Percentiles rank a stretch among this genome's conserved stretches.
phyloP scores from a whole-genome alignment of 2,113 vertebrate species.

The Pyrgilauda ruficollis region DNA sequence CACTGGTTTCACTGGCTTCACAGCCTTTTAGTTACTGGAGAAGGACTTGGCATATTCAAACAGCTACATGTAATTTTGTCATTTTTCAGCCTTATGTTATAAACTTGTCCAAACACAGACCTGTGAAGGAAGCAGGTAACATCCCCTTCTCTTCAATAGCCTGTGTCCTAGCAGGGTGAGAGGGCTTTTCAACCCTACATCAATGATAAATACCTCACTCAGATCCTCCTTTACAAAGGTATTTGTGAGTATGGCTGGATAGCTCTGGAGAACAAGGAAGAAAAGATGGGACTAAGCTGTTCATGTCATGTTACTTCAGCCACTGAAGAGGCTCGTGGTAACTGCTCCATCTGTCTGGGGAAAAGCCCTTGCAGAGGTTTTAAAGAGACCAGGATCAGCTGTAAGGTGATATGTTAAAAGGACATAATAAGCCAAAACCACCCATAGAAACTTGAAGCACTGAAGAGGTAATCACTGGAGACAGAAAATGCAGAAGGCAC shows the following conservation, averaged over 20 bases:
- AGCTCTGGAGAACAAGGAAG: not conserved
- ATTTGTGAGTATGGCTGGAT: not conserved
- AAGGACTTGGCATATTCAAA: not conserved
- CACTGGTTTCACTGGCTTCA: not conserved
- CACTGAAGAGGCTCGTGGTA: not conserved
- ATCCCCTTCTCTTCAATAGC: not conserved
- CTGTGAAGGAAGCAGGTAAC: not conserved
- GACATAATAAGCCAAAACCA: not conserved
- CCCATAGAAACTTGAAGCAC: not conserved
- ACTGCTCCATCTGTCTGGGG: not conserved
- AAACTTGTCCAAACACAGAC: not conserved
- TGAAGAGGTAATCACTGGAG: not conserved
- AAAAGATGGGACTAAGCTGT: not conserved
- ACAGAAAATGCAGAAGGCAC: not conserved
- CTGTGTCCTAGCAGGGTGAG: not conserved
- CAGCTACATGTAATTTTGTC: not conserved
- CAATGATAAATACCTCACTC: not conserved
- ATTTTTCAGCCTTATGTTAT: not conserved
- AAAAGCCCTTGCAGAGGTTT: not conserved
- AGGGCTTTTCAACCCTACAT: not conserved
- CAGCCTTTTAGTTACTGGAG: not conserved
- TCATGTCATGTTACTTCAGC: not conserved
- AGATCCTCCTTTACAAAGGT: not conserved
- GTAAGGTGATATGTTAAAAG: conserved; percentile 20
- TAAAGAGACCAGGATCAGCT: not conserved